phyloP scores from a whole-genome alignment of 2,797 vertebrate genomes.

The Steatocranus sp. region DNA sequence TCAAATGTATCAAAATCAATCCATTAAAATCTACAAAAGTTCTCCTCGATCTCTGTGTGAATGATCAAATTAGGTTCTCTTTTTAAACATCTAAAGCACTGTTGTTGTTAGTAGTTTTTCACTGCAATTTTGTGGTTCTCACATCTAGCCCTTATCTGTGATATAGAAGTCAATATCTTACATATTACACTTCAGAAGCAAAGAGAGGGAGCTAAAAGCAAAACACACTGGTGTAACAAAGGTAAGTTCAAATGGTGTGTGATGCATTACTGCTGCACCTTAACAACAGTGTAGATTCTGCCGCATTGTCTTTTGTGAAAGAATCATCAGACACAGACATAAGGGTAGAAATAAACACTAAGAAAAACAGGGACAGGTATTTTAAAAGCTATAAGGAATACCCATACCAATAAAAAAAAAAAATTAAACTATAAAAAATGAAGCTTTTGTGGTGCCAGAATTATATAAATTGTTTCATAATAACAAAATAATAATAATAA shows the following conservation, averaged over 20 bases:
- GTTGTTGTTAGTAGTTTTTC: not conserved
- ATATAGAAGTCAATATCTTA: not conserved
- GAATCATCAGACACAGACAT: not conserved
- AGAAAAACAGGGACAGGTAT: not conserved
- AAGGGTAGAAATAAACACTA: not conserved
- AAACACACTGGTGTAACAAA: not conserved
- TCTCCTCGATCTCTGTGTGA: not conserved
- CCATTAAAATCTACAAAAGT: not conserved
- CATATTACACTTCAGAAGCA: not conserved
- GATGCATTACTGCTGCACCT: not conserved
- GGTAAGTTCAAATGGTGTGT: not conserved
- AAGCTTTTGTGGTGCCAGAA: not conserved
- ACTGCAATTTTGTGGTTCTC: not conserved
- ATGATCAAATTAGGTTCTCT: not conserved
- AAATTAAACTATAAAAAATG: not conserved
- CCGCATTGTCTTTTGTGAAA: not conserved
- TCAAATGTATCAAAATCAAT: not conserved
- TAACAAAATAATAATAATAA: not conserved
- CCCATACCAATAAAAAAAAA: not conserved
- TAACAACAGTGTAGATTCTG: not conserved
- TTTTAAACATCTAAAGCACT: not conserved
- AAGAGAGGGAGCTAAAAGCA: not conserved
- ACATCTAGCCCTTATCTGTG: accelerated
- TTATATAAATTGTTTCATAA: not conserved
- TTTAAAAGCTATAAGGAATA: not conserved